Evolutionary conservation across 2,797 vertebrate genomes (phyloP).

Genomic region (Eulemur albifrons): DNA sequence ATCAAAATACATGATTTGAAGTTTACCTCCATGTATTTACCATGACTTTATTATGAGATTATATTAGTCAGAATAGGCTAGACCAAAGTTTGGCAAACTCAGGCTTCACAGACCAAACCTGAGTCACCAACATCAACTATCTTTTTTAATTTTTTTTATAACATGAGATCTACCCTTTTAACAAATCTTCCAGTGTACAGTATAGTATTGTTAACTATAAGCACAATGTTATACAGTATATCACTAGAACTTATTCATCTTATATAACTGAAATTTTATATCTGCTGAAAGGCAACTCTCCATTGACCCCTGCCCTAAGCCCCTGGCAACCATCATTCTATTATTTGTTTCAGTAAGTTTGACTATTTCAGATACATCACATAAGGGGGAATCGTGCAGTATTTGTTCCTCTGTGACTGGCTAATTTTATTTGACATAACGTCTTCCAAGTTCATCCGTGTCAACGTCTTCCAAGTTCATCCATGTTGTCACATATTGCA

Average conservation of each 20-base stretch:
- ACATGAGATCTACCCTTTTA: not conserved
- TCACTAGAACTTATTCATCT: not conserved
- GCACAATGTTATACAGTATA: not conserved
- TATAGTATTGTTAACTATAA: not conserved
- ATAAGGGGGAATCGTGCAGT: not conserved
- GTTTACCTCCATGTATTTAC: not conserved
- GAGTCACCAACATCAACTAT: not conserved
- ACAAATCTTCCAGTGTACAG: not conserved
- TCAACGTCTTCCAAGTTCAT: not conserved
- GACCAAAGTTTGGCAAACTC: not conserved
- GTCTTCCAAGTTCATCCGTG: not conserved
- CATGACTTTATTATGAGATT: not conserved
- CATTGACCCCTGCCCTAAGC: not conserved
- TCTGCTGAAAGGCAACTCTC: not conserved
- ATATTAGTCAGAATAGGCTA: not conserved
- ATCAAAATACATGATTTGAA: constrained; percentile 22
- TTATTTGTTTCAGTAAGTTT: not conserved
- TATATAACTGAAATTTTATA: not conserved
- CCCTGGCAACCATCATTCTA: not conserved
- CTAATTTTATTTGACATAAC: not conserved
- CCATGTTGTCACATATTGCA: not conserved
- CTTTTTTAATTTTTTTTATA: not conserved
- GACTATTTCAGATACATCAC: not conserved
- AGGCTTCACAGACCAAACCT: not conserved
- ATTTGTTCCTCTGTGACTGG: not conserved